A percentile compares a stretch with the other conserved stretches of the same genome.
Conservation (phyloP, 2,113 vertebrate genomes). For the Cromileptes altivelis region DNA sequence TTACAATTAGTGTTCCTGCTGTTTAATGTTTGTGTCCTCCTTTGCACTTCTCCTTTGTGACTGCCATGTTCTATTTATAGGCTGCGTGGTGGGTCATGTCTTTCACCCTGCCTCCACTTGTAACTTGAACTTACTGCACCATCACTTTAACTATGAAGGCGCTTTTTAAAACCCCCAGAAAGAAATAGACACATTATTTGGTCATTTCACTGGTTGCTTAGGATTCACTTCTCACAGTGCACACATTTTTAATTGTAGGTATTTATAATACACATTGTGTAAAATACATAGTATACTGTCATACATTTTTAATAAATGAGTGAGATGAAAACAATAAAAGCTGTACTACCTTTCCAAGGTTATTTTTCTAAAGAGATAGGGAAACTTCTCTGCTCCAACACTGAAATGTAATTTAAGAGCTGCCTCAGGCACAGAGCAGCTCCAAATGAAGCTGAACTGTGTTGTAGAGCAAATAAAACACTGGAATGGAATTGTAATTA, state of each 20-base stretch:
- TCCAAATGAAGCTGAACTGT: constrained; percentile 48
- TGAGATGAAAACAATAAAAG: constrained; percentile 1
- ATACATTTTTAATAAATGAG: constrained; percentile 29
- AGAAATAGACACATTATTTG: constrained; percentile 8
- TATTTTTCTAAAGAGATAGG: constrained; percentile 11
- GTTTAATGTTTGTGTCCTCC: constrained; percentile 53
- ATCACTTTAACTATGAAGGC: constrained; percentile 39
- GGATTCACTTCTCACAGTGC: constrained; percentile 19
- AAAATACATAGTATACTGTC: constrained; percentile 26
- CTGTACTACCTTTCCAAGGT: constrained; percentile 15
- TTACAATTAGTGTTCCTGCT: constrained; percentile 44
- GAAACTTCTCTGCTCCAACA: constrained; percentile 9
- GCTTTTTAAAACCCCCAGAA: constrained; percentile 45
- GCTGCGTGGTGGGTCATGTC: constrained; percentile 42
- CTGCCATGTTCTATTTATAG: constrained; percentile 75
- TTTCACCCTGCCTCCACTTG: constrained; percentile 62
- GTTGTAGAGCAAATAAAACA: constrained; percentile 72
- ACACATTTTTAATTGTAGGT: constrained; percentile 29
- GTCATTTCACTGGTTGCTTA: constrained; percentile 35
- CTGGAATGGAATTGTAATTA: constrained; percentile 22
- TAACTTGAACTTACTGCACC: constrained; percentile 68
- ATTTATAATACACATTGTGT: constrained; percentile 18
- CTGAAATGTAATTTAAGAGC: constrained; percentile 53
- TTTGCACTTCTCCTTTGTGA: constrained; percentile 39
- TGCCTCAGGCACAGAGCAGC: constrained; percentile 54